Base-by-base conservation (phyloP, 2,113 vertebrate species). In the Ctenomys sociabilis region DNA sequence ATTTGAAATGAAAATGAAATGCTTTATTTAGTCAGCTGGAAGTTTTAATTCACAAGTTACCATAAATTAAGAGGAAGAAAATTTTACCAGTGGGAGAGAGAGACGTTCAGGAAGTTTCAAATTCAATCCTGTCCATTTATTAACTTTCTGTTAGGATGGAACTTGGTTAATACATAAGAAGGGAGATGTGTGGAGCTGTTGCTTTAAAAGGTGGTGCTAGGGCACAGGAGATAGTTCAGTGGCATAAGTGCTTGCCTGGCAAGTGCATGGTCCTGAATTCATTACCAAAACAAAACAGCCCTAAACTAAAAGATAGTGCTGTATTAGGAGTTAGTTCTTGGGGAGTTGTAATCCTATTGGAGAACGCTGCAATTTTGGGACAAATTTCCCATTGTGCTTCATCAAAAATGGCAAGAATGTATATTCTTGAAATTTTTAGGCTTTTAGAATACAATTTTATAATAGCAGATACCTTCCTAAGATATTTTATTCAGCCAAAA, bases 361-460 rank as follows among this genome's bases (percentile, higher is more conserved):
- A 91, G 43, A 92, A 90, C 43, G 12, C 88, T 17, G 86, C 37
- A 81, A 0, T 73, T 72, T 85, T 3, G 8, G 11, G 40, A 32
- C 21, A 59, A 66, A 19, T n/a, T 45, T 63, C 57, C 16, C 21
- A 80, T 22, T 12, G 12, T 70, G 28, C 40, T 88, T 16, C 22
- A 14, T 85, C 54, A 87, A 59, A 92, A 81, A 86, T 82, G 80
- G 32, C 32, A 88, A 80, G 45, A 59, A 52, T 37, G 2, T 10
- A 21, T 85, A 59, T 64, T 86, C 45, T 92, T 94, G 13, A 57
- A 77, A 30, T 24, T 73, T 89, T 81, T 77, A 64, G 92, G 40
- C 89, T 66, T 64, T 91, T 37, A 77, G 30, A 93, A 89, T 6
- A 63, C 19, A 17, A n/a, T 94, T 96, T 96, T 92, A 63, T 75